phyloP scores from a whole-genome alignment of 2,797 vertebrate species.

The Oreochromis mossambicus region DNA sequence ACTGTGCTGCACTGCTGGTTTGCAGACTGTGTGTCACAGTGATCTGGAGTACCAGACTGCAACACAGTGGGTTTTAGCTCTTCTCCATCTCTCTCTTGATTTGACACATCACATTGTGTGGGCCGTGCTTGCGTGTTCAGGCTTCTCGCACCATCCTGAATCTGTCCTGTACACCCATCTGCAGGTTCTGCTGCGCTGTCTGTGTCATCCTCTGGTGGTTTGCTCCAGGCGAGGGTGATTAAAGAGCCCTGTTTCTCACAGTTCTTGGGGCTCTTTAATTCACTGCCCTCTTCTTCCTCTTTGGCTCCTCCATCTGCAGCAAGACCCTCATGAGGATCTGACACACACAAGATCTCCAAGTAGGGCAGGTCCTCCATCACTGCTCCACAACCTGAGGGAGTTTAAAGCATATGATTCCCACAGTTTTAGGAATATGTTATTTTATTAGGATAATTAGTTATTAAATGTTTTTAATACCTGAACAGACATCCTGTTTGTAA shows the following conservation, averaged over 20 bases:
- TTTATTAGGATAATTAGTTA: not conserved
- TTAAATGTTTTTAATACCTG: constrained; percentile 54
- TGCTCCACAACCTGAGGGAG: constrained; percentile 60
- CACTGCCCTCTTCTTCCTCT: not conserved
- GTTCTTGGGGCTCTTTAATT: not conserved
- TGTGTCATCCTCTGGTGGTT: constrained; percentile 31
- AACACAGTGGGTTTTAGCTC: not conserved
- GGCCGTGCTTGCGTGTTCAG: not conserved
- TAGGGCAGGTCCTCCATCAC: constrained; percentile 73
- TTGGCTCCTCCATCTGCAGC: not conserved
- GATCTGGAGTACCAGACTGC: not conserved
- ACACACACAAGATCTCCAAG: constrained; percentile 71
- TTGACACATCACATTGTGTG: not conserved
- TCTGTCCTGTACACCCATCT: not conserved
- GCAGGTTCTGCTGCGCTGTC: not conserved
- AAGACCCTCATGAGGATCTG: constrained; percentile 4
- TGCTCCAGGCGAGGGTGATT: constrained; percentile 78
- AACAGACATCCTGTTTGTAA: constrained; percentile 55
- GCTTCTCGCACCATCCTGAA: not conserved
- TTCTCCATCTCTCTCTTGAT: not conserved
- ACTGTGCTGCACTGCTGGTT: constrained; percentile 16
- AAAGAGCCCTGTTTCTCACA: constrained; percentile 74
- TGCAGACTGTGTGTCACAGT: not conserved
- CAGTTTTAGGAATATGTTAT: not conserved
- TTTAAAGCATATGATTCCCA: not conserved